Base-by-base conservation (phyloP, 2,113 vertebrate species). In the Hemichromis elongatus region DNA sequence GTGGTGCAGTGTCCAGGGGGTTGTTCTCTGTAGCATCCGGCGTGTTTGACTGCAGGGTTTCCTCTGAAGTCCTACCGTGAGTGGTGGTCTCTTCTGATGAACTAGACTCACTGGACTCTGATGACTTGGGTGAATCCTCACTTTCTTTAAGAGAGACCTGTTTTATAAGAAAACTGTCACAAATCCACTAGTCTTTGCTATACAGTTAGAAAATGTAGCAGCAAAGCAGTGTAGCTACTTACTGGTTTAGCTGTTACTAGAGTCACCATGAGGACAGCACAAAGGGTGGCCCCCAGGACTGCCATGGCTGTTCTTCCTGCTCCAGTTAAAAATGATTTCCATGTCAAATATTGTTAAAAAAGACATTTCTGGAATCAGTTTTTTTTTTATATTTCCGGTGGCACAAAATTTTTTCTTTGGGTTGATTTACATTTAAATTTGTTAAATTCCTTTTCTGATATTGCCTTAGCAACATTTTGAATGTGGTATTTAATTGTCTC, bases 161-260 rank as follows among this genome's bases (percentile, higher is more conserved):
- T 90, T 68, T 63, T 11, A 79, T 13, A 54, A 63, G 1, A 18
- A 24, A 33, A 52, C 3, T 18, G 12, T 52, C n/a, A 84, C 24
- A 37, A 12, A 2, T 63, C 8, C 6, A 52, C 47, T 10, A 16
- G 9, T 66, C 19, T 11, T 50, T 55, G 4, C 12, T 53, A 63
- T 13, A 40, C 16, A 66, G 28, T 55, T 8, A 2, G 45, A 19
- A 73, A 24, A 10, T 70, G 28, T 26, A 19, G 5, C 4, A 35
- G 47, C 6, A 78, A 40, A 53, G 53, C 1, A 42, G 33, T 6
- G 9, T 8, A 84, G 9, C 2, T 70, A 91, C 94, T 94, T 83
- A 96, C 95, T 33, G 94, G 93, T 90, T 92, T 95, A 30, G 92
- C 90, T n/a, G 83, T 16, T 10, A 21, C 83, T 1, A 81, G 40